Evolutionary conservation across 2,888 invertebrate species (phyloP), one percentile per base, ranked within the genome.

Genomic region (Octodonta nipae): DNA sequence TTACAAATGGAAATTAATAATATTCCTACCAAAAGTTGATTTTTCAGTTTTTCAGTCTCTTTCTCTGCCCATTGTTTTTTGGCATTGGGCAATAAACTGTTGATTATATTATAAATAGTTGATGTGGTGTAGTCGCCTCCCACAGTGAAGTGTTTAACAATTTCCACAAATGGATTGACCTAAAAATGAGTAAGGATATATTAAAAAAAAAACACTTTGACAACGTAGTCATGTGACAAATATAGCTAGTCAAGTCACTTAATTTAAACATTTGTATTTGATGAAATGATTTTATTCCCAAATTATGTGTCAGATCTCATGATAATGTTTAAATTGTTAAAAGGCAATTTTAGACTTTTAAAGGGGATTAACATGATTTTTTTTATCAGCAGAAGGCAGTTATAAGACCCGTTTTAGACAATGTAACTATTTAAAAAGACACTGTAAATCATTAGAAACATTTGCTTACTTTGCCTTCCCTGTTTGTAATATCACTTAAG

Each of bases 101-200:
- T 78, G 2, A 78, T 52, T 24, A 86, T 58, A 44, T 76, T 74
- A 36, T 78, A 46, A 13, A 86, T 67, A 0, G 77, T 73, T 0
- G 80, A 76, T 40, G 80, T 53, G 0, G 77, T 80, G 52, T 68
- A 74, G 20, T 78, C 65, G 14, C 46, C 45, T 34, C 63, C 61
- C 1, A 77, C 73, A 4, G 73, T 73, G 73, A 75, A 11, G 72
- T 75, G 76, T 46, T 75, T 78, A 2, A 65, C 54, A 1, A 77
- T 50, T 49, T 78, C 78, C 0, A 63, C 35, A 2, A 67, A 47
- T 0, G 68, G 70, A 42, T 61, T 68, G 0, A 70, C 64, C 55
- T 56, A 32, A 34, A 54, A 46, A 12, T 30, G 26, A 26, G 27
- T 28, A 30, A 36, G 20, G 3, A 11, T 20, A 32, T 8, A 4